Evolutionary conservation across 2,888 invertebrate species (phyloP).

Genomic region (Apantesis nais): DNA sequence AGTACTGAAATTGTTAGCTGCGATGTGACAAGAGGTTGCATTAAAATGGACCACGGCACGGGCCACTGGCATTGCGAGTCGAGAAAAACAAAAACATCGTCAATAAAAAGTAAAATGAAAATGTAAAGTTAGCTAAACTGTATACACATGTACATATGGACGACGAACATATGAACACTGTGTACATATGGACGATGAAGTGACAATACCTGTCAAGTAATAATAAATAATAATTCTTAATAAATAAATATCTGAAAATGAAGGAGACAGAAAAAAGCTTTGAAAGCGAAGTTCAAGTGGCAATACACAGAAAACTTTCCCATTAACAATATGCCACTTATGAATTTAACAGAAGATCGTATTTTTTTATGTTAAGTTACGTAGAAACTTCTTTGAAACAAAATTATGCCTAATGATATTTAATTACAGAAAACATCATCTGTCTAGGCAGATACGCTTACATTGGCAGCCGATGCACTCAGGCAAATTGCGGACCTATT

Average conservation of each 20-base stretch:
- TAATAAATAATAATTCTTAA: neutral
- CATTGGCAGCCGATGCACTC: slow-evolving; percentile 45
- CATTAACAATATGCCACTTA: neutral
- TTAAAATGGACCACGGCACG: neutral
- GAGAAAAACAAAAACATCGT: neutral
- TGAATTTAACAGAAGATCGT: neutral
- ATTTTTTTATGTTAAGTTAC: neutral
- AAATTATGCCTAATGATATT: slow-evolving; percentile 9
- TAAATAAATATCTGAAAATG: neutral
- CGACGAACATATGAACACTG: too few species aligned
- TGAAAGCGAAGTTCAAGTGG: too few species aligned
- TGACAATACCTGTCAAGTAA: neutral
- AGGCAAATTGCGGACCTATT: slow-evolving; percentile 52
- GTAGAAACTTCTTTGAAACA: neutral
- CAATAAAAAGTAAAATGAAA: neutral
- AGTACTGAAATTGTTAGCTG: neutral
- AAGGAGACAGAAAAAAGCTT: too few species aligned
- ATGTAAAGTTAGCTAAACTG: neutral
- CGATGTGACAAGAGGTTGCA: neutral
- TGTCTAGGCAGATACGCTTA: slow-evolving; percentile 25
- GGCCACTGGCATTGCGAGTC: neutral
- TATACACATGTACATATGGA: neutral
- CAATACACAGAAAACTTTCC: neutral
- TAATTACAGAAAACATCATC: slow-evolving; percentile 12
- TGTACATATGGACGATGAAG: too few species aligned